These are phyloP conservation scores for Crossocerus cetratus DNA, from an alignment of 2,888 invertebrate genomes.

Conservation along the genomic window DNA sequence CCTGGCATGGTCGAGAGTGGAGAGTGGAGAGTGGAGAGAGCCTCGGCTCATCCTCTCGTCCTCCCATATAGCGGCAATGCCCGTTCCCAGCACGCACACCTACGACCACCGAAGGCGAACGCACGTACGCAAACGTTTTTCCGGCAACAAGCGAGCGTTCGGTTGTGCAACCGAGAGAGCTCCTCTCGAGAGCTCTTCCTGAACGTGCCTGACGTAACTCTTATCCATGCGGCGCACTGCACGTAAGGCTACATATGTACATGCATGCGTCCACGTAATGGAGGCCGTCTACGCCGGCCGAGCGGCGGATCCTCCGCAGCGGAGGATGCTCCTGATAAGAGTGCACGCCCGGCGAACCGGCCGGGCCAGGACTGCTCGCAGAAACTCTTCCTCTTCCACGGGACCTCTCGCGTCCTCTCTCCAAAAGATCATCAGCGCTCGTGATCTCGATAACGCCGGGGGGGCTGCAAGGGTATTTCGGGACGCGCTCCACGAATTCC, in stretches of 20 bases:
- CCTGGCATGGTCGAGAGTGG: conserved; percentile 14
- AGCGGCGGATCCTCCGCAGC: conserved; percentile 28
- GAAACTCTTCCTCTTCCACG: conserved; percentile 17
- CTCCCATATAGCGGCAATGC: conserved; percentile 18
- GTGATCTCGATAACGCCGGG: conserved; percentile 47
- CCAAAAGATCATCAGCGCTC: conserved; percentile 47
- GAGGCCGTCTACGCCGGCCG: conserved; percentile 3
- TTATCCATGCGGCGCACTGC: conserved; percentile 37
- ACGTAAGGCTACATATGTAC: conserved; percentile 34
- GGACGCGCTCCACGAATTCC: conserved; percentile 40
- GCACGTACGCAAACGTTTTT: conserved; percentile 34
- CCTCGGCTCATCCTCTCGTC: conserved; percentile 19
- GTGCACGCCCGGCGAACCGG: conserved; percentile 51
- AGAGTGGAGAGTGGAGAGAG: conserved; percentile 9
- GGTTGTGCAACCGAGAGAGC: conserved; percentile 48
- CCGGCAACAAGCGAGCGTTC: conserved; percentile 16
- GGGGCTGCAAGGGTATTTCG: conserved; percentile 39
- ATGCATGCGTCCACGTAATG: conserved; percentile 22
- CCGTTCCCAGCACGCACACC: conserved; percentile 49
- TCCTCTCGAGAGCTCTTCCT: conserved; percentile 46
- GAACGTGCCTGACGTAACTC: conserved; percentile 60
- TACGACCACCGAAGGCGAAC: conserved; percentile 21
- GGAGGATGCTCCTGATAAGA: conserved; percentile 45
- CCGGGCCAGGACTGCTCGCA: conserved; percentile 20
- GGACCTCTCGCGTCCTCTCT: conserved; percentile 16